A percentile compares a stretch with the other conserved stretches of the same genome.
Conservation (phyloP, 92 coral and sea anemone species). For the Plumapathes pennacea region DNA sequence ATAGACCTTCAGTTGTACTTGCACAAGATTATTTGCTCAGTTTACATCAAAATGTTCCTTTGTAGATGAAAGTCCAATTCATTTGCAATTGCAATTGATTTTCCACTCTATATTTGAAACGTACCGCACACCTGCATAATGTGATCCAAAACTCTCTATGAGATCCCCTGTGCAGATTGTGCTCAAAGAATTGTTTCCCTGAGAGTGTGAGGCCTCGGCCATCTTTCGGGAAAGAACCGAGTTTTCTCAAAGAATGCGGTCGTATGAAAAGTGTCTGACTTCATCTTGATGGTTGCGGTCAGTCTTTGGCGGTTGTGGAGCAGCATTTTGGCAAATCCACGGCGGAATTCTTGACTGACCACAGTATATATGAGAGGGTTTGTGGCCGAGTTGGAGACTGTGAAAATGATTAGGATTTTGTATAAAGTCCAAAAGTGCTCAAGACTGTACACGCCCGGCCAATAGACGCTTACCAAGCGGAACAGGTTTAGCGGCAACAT, state of each 20-base stretch:
- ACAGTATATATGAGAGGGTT: slow-evolving; percentile 65
- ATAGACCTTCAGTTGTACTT: too few relatives aligned
- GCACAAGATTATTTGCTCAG: too few relatives aligned
- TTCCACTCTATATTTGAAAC: too few relatives aligned
- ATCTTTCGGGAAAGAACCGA: slow-evolving; percentile 5
- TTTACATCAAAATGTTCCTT: too few relatives aligned
- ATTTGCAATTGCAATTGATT: too few relatives aligned
- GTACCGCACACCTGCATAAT: too few relatives aligned
- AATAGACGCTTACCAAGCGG: slow-evolving; percentile 33
- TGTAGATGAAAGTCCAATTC: too few relatives aligned
- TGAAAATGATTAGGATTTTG: slow-evolving; percentile 35
- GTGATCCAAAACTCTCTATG: too few relatives aligned
- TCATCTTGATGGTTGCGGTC: not conserved
- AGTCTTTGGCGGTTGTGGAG: slow-evolving; percentile 3
- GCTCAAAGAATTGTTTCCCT: too few relatives aligned
- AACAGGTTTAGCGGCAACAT: slow-evolving; percentile 49
- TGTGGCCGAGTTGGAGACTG: slow-evolving; percentile 49
- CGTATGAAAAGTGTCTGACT: not conserved
- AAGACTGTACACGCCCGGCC: slow-evolving; percentile 6
- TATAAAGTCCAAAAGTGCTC: slow-evolving; percentile 51
- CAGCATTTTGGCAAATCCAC: slow-evolving; percentile 34
- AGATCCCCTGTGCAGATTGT: too few relatives aligned
- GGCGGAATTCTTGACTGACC: slow-evolving; percentile 66
- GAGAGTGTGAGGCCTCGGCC: slow-evolving; percentile 28
- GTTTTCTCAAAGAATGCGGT: not conserved